Evolutionary conservation across 2,888 invertebrate species (phyloP).

Genomic region (Phanerotoma sp.): DNA sequence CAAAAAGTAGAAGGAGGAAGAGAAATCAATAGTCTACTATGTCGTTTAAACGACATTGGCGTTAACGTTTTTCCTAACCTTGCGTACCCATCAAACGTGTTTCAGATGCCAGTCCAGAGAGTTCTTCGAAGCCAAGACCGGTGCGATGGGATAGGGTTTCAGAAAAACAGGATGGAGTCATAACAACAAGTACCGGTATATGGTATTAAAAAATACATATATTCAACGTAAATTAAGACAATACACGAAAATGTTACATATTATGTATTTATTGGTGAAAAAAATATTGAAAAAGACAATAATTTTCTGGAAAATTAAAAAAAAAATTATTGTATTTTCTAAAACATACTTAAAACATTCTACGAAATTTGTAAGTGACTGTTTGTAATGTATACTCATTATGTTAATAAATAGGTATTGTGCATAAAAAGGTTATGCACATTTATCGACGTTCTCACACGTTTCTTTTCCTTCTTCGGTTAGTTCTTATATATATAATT

Average conservation of each 20-base stretch:
- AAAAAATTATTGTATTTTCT: too few relatives aligned
- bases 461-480: neutral
- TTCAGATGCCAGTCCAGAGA: slow-evolving; percentile 36
- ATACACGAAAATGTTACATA: neutral
- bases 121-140: slow-evolving; percentile 33
- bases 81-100: slow-evolving; percentile 32
- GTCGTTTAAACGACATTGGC: slow-evolving; percentile 40
- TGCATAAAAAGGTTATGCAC: too few relatives aligned
- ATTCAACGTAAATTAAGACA: neutral
- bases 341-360: neutral
- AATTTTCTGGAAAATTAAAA: too few relatives aligned
- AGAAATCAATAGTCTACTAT: slow-evolving; percentile 15
- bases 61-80: slow-evolving; percentile 42
- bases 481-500: slow-evolving; percentile 1
- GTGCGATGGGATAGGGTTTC: slow-evolving; percentile 25
- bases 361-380: too few relatives aligned
- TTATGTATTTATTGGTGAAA: too few relatives aligned
- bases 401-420: too few relatives aligned
- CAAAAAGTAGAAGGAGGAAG: slow-evolving; percentile 35
- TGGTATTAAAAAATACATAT: slow-evolving; percentile 2
- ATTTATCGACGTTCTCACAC: slow-evolving; percentile 8
- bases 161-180: slow-evolving; percentile 33
- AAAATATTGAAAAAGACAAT: too few relatives aligned
- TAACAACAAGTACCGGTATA: slow-evolving; percentile 30
- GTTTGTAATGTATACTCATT: too few relatives aligned